Evolutionary conservation across 2,113 vertebrate genomes (phyloP).

Genomic region (Pionites leucogaster): DNA sequence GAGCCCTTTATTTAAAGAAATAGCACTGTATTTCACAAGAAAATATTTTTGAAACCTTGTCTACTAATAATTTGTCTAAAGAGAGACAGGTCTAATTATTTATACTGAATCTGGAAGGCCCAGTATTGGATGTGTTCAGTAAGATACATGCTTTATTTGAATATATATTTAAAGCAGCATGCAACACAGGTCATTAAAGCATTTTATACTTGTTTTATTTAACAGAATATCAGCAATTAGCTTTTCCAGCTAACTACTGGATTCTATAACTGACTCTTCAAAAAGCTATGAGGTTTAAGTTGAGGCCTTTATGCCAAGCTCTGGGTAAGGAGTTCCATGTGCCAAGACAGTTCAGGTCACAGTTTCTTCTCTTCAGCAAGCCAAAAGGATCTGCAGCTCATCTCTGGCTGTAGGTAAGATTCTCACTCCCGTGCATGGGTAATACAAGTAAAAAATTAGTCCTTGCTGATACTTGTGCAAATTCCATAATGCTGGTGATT

Average conservation of each 20-base stretch:
- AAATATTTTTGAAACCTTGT: slow-evolving; percentile 67
- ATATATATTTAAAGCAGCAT: slow-evolving; percentile 19
- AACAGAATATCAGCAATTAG: slow-evolving; percentile 7
- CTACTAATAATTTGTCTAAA: slow-evolving; percentile 59
- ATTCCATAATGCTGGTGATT: background rate
- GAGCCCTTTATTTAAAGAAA: slow-evolving; percentile 68
- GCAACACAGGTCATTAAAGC: slow-evolving; percentile 29
- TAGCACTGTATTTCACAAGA: slow-evolving; percentile 56
- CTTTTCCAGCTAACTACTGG: background rate
- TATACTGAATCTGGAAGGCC: slow-evolving; percentile 55
- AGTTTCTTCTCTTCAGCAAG: background rate
- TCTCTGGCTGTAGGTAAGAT: background rate
- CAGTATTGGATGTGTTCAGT: slow-evolving; percentile 37
- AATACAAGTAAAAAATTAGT: background rate
- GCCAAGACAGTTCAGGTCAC: background rate
- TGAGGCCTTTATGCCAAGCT: background rate
- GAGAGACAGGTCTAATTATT: slow-evolving; percentile 68
- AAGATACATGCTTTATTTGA: slow-evolving; percentile 55
- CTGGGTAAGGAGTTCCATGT: background rate
- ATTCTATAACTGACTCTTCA: background rate
- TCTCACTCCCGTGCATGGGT: background rate
- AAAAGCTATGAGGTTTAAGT: background rate
- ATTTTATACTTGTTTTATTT: slow-evolving; percentile 31
- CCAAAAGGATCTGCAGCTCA: background rate
- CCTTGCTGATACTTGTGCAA: background rate